These are phyloP conservation scores for Phthorimaea operculella DNA, from an alignment of 1,140 invertebrate genomes.

Conservation along the genomic window DNA sequence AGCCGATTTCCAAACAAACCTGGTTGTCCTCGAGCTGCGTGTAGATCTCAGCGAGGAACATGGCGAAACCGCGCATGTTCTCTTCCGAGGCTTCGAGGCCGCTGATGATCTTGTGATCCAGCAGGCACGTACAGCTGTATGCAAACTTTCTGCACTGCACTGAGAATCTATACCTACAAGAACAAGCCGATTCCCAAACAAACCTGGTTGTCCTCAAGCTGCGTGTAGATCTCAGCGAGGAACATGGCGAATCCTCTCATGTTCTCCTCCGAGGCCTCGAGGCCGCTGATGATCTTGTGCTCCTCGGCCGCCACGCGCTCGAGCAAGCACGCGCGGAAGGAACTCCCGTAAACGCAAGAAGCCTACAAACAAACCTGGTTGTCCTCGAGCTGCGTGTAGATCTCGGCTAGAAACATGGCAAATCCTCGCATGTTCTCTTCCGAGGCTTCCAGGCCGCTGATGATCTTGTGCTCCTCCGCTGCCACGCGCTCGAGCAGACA, in stretches of 20 bases:
- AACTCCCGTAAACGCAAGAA: no score
- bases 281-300: slow-evolving; percentile 58
- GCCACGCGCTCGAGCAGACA: slow-evolving; percentile 63
- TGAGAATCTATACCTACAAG: no score
- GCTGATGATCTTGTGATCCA: no score
- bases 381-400: slow-evolving; percentile 65
- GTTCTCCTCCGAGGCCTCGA: slow-evolving; percentile 58
- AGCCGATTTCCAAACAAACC: no score
- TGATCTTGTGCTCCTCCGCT: slow-evolving; percentile 61
- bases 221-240: slow-evolving; percentile 65
- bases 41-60: slow-evolving; percentile 67
- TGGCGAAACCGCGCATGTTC: slow-evolving; percentile 64
- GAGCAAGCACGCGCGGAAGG: slow-evolving; percentile 66
- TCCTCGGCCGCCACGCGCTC: slow-evolving; percentile 62
- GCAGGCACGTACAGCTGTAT: no score
- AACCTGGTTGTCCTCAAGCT: slow-evolving; percentile 65
- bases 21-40: slow-evolving; percentile 63
- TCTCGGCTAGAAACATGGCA: slow-evolving; percentile 67
- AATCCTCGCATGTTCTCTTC: slow-evolving; percentile 65
- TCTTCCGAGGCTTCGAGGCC: slow-evolving; percentile 56
- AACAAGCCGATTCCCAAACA: no score
- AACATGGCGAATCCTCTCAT: slow-evolving; percentile 67
- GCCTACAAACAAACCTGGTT: no score
- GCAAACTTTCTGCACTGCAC: no score
- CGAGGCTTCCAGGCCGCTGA: slow-evolving; percentile 51